Conservation (phyloP, 2,113 vertebrate species). For the Procapra przewalskii region DNA sequence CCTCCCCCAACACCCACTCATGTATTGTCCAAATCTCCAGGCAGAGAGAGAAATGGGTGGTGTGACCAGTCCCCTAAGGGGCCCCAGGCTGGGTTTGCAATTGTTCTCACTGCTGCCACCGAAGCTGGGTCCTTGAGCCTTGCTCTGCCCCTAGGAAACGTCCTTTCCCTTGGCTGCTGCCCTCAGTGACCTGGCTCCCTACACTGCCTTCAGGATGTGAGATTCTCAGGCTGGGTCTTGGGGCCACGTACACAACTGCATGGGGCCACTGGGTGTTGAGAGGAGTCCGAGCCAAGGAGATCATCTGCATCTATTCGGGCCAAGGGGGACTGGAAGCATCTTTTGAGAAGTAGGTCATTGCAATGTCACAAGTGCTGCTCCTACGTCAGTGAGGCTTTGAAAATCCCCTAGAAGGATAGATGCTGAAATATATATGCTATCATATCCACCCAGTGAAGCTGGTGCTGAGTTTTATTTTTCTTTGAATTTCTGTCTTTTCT, state of each 20-base stretch:
- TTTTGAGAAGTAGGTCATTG: neutral
- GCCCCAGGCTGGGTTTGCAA: neutral
- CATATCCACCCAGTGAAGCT: neutral
- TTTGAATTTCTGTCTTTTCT: neutral
- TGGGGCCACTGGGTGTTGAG: neutral
- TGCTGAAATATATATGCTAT: neutral
- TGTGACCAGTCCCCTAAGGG: no score
- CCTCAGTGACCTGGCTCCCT: neutral
- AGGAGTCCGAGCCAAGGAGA: neutral
- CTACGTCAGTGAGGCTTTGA: neutral
- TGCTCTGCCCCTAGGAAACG: neutral
- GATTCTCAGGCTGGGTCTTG: neutral
- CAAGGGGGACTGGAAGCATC: neutral
- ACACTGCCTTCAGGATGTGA: neutral
- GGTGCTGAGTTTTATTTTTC: neutral
- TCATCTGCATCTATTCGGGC: neutral
- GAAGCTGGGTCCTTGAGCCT: neutral
- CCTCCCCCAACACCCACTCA: accelerated
- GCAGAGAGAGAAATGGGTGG: neutral
- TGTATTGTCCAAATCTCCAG: neutral
- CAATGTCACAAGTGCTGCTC: accelerated
- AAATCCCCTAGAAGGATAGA: neutral
- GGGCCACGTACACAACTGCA: accelerated
- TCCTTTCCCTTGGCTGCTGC: neutral
- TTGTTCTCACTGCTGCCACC: neutral